A percentile compares a stretch with the other conserved stretches of the same genome.
Conservation (phyloP, 2,113 vertebrate species). For the Alligator mississippiensis region DNA sequence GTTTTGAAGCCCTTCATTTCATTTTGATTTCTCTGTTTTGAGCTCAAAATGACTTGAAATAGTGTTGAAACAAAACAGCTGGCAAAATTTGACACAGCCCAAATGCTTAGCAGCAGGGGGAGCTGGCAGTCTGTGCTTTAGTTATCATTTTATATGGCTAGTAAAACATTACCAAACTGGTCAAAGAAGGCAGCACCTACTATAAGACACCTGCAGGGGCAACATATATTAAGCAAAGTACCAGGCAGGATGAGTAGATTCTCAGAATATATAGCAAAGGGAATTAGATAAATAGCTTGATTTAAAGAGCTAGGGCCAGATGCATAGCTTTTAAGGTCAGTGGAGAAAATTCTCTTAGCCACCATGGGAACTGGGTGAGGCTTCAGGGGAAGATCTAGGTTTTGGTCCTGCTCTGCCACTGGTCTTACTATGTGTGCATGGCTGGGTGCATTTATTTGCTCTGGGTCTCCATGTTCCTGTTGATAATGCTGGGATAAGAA, state of each 20-base stretch:
- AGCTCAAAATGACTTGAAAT: too few relatives aligned
- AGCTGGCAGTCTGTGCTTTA: not conserved
- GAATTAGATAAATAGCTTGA: not conserved
- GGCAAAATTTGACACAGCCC: too few relatives aligned
- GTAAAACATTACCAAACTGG: not conserved
- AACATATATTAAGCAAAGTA: not conserved
- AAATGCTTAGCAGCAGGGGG: not conserved
- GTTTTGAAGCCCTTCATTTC: not conserved
- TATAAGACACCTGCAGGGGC: not conserved
- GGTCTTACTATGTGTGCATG: not conserved
- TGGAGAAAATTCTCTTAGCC: not conserved
- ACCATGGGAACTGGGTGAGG: not conserved
- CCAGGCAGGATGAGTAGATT: not conserved
- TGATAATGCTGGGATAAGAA: not conserved
- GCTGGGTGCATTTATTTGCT: rapidly evolving
- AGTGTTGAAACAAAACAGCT: too few relatives aligned
- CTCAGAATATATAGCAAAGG: not conserved
- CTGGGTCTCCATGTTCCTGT: rapidly evolving
- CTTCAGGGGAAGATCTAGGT: not conserved
- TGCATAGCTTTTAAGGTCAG: rapidly evolving
- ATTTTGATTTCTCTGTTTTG: too few relatives aligned
- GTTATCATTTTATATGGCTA: not conserved
- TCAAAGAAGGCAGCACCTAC: not conserved
- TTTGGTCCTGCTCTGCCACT: not conserved
- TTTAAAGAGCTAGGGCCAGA: rapidly evolving